Conservation (phyloP, 2,797 vertebrate species). For the Nyctalus aviator region DNA sequence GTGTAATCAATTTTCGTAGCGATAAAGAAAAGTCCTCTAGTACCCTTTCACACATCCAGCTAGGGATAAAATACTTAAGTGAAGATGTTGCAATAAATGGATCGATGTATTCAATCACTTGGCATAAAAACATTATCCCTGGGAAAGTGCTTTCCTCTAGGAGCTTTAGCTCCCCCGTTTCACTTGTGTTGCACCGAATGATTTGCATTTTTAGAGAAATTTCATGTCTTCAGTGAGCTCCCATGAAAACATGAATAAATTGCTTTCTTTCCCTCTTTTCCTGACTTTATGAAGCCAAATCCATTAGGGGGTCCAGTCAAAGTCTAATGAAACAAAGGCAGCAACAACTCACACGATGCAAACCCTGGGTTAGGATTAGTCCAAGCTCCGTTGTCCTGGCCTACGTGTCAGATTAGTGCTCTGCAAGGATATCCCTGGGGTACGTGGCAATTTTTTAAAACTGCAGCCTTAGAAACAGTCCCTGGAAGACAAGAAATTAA, state of each 20-base stretch:
- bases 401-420: slow-evolving; percentile 82
- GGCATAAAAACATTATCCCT: slow-evolving; percentile 87
- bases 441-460: slow-evolving; percentile 77
- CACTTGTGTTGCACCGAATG: slow-evolving; percentile 84
- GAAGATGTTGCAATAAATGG: slow-evolving; percentile 85
- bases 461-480: slow-evolving; percentile 80
- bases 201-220: slow-evolving; percentile 92
- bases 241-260: slow-evolving; percentile 89
- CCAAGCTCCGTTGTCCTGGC: slow-evolving; percentile 78
- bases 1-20: slow-evolving; percentile 87
- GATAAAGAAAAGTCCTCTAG: slow-evolving; percentile 78
- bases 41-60: slow-evolving; percentile 78
- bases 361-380: slow-evolving; percentile 85
- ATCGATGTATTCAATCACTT: slow-evolving; percentile 89
- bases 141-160: slow-evolving; percentile 86
- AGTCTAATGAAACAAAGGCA: slow-evolving; percentile 87
- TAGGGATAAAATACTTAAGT: slow-evolving; percentile 78
- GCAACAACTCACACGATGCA: slow-evolving; percentile 81
- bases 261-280: slow-evolving; percentile 86
- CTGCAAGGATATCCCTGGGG: slow-evolving; percentile 78
- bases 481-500: slow-evolving; percentile 85
- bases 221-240: slow-evolving; percentile 85
- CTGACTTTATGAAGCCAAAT: slow-evolving; percentile 88
- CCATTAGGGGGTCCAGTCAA: slow-evolving; percentile 86
- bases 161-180: slow-evolving; percentile 85